Percentiles rank a stretch among this genome's conserved stretches.
phyloP scores from a whole-genome alignment of 2,797 vertebrate species.

The Hydrocynus forskahlii region DNA sequence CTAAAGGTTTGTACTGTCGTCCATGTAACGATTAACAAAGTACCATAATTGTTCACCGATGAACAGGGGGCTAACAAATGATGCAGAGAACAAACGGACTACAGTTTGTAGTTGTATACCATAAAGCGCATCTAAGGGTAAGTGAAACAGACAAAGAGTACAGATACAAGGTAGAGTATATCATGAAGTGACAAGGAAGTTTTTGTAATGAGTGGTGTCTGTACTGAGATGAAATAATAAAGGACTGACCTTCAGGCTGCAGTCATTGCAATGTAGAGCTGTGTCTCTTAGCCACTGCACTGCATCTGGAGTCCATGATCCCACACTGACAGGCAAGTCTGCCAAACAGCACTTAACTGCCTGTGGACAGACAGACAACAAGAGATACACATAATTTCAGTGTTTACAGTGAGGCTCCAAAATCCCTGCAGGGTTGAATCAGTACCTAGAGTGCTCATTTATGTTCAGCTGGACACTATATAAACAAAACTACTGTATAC shows the following conservation, averaged over 20 bases:
- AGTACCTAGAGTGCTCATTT: not conserved
- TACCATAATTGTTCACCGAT: too few species aligned
- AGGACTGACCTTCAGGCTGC: constrained; percentile 74
- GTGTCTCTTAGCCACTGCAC: constrained; percentile 92
- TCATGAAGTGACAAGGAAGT: too few species aligned
- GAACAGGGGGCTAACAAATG: too few species aligned
- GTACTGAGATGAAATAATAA: constrained; percentile 5
- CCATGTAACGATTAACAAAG: too few species aligned
- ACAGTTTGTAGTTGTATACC: too few species aligned
- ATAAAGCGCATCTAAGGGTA: too few species aligned
- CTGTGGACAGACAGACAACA: constrained; percentile 67
- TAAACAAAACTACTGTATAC: too few species aligned
- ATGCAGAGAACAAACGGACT: too few species aligned
- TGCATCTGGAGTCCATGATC: constrained; percentile 93
- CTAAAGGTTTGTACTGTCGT: too few species aligned
- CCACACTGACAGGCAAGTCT: constrained; percentile 84
- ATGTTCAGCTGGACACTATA: not conserved
- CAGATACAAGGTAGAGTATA: too few species aligned
- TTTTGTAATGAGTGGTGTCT: not conserved
- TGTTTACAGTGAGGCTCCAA: not conserved
- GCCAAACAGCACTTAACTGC: constrained; percentile 90
- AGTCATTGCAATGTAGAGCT: constrained; percentile 85
- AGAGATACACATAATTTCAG: constrained; percentile 5
- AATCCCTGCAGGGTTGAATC: not conserved
- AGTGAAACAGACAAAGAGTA: too few species aligned